Base-by-base conservation (phyloP, 2,113 vertebrate genomes). In the Sapajus apella region DNA sequence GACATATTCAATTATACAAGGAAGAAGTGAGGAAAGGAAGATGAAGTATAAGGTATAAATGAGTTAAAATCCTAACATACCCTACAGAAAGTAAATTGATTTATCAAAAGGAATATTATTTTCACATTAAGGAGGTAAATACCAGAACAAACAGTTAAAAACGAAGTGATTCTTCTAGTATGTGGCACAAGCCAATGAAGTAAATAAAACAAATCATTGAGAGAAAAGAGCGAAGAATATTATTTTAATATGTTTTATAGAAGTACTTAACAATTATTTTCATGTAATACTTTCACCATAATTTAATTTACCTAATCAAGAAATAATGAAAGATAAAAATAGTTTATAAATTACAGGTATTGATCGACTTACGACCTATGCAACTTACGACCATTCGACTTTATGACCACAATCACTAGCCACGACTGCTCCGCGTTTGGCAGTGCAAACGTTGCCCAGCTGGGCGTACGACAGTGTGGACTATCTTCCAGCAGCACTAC, bases 291-390 rank as follows among this genome's bases (percentile, higher is more conserved):
- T 80, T 87, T 94, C 8, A 73, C 21, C 20, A 92, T 66, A 16
- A 52, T 61, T 82, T 56, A 96, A 91, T 75, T 90, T 50, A 92
- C 27, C 47, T 88, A 73, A 76, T 58, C 52, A 85, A 66, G 14
- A 96, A 91, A 91, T 32, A 47, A 68, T 47, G 25, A 86, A 95
- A 86, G 92, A 87, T 64, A 91, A 87, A 70, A 82, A 81, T 30
- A 55, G 32, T 73, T 64, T 72, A 13, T 92, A 94, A 73, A 27
- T 87, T 83, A 40, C 37, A 40, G 37, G 37, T 40, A 40, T 40
- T 40, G 37, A 40, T 40, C 37, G 37, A 40, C 37, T 40, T 40
- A 40, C 37, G 37, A 40, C 37, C 37, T 40, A 40, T 40, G 37
- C 37, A 40, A 40, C 37, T 40, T 40, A 40, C 37, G 37, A 40